These are phyloP conservation scores for Coracopsis vasa DNA, from an alignment of 2,113 vertebrate genomes.

Conservation along the genomic window DNA sequence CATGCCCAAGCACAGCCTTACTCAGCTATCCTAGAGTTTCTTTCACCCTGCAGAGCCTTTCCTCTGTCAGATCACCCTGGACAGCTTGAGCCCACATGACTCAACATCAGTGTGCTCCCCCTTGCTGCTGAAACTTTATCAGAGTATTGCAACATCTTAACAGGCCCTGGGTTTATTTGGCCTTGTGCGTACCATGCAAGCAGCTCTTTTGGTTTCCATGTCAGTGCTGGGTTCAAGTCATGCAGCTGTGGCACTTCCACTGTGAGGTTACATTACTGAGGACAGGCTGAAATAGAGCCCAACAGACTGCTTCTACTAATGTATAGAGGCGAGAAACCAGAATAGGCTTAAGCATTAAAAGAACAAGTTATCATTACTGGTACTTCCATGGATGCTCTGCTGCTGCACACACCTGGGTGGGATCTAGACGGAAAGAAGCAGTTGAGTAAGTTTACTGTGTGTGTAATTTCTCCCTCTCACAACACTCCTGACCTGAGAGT, in stretches of 20 bases:
- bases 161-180: neutral
- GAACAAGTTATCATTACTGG: too few species aligned
- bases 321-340: neutral
- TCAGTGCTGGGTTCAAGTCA: neutral
- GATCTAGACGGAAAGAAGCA: neutral
- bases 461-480: neutral
- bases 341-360: neutral
- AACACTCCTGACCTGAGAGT: neutral
- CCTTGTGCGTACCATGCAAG: fast-evolving
- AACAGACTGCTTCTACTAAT: neutral
- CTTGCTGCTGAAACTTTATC: neutral
- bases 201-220: neutral
- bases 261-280: neutral
- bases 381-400: neutral
- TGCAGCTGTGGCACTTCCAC: fast-evolving
- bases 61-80: neutral
- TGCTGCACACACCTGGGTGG: neutral
- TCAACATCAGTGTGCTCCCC: neutral
- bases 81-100: fast-evolving
- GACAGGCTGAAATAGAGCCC: neutral
- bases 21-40: fast-evolving
- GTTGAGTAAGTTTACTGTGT: neutral
- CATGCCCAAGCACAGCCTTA: neutral
- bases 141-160: neutral
- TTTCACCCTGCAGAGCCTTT: too few species aligned